These are phyloP conservation scores for Erythrocebus patas DNA, from an alignment of 2,113 vertebrate genomes.

Conservation along the genomic window DNA sequence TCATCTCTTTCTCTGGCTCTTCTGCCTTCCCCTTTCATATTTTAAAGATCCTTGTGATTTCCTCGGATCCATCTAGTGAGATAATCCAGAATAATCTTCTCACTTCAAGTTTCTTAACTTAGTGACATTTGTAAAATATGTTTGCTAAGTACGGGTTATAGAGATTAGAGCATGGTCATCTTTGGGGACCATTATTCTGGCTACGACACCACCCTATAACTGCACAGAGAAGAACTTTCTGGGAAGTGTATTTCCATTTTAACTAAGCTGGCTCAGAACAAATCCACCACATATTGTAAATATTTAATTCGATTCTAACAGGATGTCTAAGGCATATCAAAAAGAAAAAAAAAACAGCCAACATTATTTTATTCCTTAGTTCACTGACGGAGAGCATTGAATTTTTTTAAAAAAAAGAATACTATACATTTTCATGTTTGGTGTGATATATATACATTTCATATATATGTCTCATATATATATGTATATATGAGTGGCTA, in stretches of 20 bases:
- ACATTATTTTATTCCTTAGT: background rate
- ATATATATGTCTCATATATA: too few relatives aligned
- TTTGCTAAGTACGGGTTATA: background rate
- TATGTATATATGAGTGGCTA: background rate
- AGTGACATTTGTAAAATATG: background rate
- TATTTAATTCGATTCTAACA: background rate
- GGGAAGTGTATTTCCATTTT: background rate
- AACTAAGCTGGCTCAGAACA: background rate
- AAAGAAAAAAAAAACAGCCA: background rate
- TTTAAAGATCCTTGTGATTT: background rate
- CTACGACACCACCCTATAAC: background rate
- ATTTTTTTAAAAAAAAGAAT: background rate
- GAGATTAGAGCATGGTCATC: background rate
- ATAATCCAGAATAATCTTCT: background rate
- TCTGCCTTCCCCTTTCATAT: background rate
- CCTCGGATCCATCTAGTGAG: background rate
- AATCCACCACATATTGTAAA: background rate
- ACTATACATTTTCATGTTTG: background rate
- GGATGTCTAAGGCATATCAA: background rate
- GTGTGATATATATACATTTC: too few relatives aligned
- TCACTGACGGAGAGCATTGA: background rate
- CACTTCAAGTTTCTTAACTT: background rate
- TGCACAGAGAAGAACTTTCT: background rate
- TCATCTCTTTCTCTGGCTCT: background rate
- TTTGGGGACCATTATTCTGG: background rate